Evolutionary conservation across 2,797 vertebrate species (phyloP).

Genomic region (Kryptolebias ocellatus): DNA sequence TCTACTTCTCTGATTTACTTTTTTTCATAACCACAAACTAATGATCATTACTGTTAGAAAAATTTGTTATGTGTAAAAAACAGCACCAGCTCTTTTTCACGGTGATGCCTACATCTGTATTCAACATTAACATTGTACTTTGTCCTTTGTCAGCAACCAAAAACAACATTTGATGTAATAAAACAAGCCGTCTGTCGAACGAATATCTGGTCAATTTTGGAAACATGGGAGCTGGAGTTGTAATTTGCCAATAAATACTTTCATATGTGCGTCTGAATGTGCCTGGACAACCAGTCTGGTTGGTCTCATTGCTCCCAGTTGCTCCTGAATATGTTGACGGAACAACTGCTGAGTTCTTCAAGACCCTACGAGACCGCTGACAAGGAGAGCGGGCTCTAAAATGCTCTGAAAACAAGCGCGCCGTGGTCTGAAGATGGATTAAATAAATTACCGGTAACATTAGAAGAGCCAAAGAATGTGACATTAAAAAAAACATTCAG

Average conservation of each 20-base stretch:
- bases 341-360: slow-evolving; percentile 28
- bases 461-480: slow-evolving; percentile 30
- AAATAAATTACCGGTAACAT: slow-evolving; percentile 59
- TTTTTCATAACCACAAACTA: background rate
- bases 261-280: slow-evolving; percentile 3
- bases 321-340: slow-evolving; percentile 32
- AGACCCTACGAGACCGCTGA: slow-evolving; percentile 34
- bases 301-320: background rate
- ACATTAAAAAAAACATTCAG: slow-evolving; percentile 15
- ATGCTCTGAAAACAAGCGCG: slow-evolving; percentile 52
- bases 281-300: slow-evolving; percentile 14
- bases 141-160: background rate
- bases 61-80: background rate
- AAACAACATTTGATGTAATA: slow-evolving; percentile 9
- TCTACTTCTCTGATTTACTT: background rate
- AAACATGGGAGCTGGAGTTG: background rate
- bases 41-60: background rate
- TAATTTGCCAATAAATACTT: slow-evolving; percentile 2
- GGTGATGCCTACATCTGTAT: background rate
- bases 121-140: background rate
- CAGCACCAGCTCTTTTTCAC: background rate
- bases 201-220: background rate
- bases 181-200: background rate
- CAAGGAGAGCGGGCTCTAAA: slow-evolving; percentile 12
- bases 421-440: slow-evolving; percentile 22